These are phyloP conservation scores for Lasioglossum calceatum DNA, from an alignment of 2,888 invertebrate species.

Conservation along the genomic window DNA sequence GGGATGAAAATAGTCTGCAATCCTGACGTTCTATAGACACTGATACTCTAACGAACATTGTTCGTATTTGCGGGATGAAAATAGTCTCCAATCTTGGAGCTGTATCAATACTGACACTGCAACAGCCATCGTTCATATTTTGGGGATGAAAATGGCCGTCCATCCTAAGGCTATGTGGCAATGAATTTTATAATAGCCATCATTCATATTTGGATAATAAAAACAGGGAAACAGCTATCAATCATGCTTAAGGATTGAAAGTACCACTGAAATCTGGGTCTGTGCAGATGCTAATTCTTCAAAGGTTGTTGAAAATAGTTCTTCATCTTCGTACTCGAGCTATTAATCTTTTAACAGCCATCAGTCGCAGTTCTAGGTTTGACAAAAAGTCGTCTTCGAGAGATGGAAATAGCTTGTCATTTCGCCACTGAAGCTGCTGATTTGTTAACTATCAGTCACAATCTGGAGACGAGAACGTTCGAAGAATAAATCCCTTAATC, in stretches of 20 bases:
- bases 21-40: background rate
- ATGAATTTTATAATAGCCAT: background rate
- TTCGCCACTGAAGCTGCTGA: background rate
- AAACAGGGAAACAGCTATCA: background rate
- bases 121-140: background rate
- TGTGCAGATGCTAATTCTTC: background rate
- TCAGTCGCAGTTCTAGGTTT: background rate
- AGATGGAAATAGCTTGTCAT: background rate
- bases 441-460: too few relatives aligned
- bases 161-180: background rate
- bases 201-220: background rate
- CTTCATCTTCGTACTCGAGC: background rate
- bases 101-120: background rate
- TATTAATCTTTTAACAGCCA: background rate
- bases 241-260: background rate
- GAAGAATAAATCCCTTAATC: too few relatives aligned
- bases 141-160: background rate
- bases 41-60: background rate
- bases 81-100: background rate
- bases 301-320: too few relatives aligned
- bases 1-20: background rate
- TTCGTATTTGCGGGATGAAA: background rate
- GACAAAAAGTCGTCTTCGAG: too few relatives aligned
- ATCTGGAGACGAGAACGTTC: too few relatives aligned
- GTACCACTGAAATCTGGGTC: background rate